Conservation (phyloP, 1,140 invertebrate genomes). For the Riptortus pedestris region DNA sequence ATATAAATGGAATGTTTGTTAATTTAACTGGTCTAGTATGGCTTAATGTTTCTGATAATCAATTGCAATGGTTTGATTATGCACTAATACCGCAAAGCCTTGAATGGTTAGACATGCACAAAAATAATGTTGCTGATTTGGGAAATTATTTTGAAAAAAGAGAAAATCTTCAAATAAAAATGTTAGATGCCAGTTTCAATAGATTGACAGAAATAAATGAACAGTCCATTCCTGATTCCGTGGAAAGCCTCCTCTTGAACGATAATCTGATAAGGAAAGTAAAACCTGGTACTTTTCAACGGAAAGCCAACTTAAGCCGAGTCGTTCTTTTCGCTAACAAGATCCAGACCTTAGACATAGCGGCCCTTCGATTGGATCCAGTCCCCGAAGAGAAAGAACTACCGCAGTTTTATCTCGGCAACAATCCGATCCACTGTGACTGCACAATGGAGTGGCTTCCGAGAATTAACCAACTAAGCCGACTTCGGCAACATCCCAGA, state of each 20-base stretch:
- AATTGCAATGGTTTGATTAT: constrained; percentile 55
- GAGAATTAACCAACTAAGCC: constrained; percentile 58
- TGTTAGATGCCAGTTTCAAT: constrained; percentile 66
- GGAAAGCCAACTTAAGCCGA: constrained; percentile 54
- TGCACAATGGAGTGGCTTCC: constrained; percentile 79
- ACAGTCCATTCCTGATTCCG: constrained; percentile 55
- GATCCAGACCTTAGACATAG: constrained; percentile 58
- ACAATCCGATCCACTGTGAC: constrained; percentile 72
- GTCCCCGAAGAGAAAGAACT: constrained; percentile 52
- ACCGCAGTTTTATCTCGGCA: constrained; percentile 66
- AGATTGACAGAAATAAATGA: constrained; percentile 54
- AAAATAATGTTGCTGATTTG: constrained; percentile 53
- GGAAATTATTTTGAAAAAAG: constrained; percentile 51
- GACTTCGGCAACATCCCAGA: constrained; percentile 42
- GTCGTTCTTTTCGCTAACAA: constrained; percentile 67
- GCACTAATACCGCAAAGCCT: constrained; percentile 52
- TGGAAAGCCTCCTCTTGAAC: constrained; percentile 63
- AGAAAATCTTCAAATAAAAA: constrained; percentile 54
- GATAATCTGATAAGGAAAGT: constrained; percentile 62
- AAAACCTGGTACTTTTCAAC: constrained; percentile 58
- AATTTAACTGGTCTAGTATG: constrained; percentile 53
- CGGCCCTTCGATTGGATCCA: constrained; percentile 53
- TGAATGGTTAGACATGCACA: constrained; percentile 59
- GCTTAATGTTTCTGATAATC: constrained; percentile 60
- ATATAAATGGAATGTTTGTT: constrained; percentile 54